Conservation (phyloP, 1,140 invertebrate species). For the Zaprionus taronus region DNA sequence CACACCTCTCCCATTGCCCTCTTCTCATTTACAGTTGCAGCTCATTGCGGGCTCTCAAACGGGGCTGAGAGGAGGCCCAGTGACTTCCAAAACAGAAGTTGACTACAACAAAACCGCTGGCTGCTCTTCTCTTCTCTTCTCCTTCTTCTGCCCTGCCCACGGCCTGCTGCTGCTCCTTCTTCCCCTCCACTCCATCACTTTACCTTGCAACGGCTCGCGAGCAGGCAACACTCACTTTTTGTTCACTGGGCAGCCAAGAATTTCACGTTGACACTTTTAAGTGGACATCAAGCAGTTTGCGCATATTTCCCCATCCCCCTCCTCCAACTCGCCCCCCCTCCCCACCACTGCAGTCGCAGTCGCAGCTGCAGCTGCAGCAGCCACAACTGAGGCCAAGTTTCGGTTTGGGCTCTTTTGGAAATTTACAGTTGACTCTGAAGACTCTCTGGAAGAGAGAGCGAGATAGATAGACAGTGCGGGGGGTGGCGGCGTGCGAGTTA, state of each 20-base stretch:
- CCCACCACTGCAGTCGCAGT: not conserved
- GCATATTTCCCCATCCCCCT: slow-evolving; percentile 62
- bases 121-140: not conserved
- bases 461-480: not conserved
- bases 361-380: slow-evolving; percentile 53
- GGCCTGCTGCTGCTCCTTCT: slow-evolving; percentile 1
- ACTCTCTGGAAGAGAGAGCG: slow-evolving; percentile 9
- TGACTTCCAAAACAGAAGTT: slow-evolving; percentile 59
- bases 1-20: not conserved
- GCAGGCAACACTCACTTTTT: slow-evolving; percentile 67
- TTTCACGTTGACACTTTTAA: slow-evolving; percentile 83
- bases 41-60: not conserved
- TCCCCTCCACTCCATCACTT: slow-evolving; percentile 7
- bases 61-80: no score
- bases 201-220: slow-evolving; percentile 53
- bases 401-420: slow-evolving; percentile 58
- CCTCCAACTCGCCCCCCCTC: not conserved
- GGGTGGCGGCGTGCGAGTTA: slow-evolving; percentile 62
- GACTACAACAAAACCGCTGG: slow-evolving; percentile 37
- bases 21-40: slow-evolving; percentile 23
- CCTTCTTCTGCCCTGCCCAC: not conserved
- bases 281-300: slow-evolving; percentile 82
- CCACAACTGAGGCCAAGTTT: slow-evolving; percentile 35
- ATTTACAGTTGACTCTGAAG: slow-evolving; percentile 63
- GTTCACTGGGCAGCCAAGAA: slow-evolving; percentile 67